phyloP scores from a whole-genome alignment of 2,888 invertebrate species.

The Gibbula magus region DNA sequence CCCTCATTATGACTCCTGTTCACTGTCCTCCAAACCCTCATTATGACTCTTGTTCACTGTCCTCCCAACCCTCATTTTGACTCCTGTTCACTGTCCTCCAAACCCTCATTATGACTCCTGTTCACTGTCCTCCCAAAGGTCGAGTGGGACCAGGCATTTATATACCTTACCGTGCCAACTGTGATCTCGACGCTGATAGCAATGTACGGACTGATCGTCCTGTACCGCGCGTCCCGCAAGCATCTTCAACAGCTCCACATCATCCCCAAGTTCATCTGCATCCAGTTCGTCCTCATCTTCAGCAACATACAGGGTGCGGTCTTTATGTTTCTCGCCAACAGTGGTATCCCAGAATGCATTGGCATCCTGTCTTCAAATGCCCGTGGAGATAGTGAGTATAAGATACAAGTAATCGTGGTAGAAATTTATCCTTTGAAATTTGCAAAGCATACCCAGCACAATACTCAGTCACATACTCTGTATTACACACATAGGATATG shows the following conservation, averaged over 20 bases:
- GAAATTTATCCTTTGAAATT: no score
- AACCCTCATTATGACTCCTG: neutral
- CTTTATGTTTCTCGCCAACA: constrained; percentile 3
- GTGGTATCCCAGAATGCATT: constrained; percentile 4
- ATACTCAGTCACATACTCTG: no score
- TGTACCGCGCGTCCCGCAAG: constrained; percentile 30
- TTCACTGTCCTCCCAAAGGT: constrained; percentile 4
- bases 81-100: neutral
- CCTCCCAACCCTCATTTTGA: no score
- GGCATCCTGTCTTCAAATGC: neutral
- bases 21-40: no score
- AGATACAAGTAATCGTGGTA: neutral
- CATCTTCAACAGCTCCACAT: constrained; percentile 21
- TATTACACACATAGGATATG: no score
- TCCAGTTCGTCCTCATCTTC: constrained; percentile 31
- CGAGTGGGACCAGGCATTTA: neutral
- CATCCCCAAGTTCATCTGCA: constrained; percentile 29
- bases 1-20: no score
- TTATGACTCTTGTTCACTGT: no score
- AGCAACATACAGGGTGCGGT: constrained; percentile 24
- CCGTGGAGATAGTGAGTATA: constrained; percentile 9
- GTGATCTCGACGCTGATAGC: constrained; percentile 28
- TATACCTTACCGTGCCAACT: constrained; percentile 7
- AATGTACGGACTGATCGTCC: constrained; percentile 36
- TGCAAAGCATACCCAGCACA: no score